Evolutionary conservation across 1,140 invertebrate genomes (phyloP).

Genomic region (Luehdorfia chinensis): DNA sequence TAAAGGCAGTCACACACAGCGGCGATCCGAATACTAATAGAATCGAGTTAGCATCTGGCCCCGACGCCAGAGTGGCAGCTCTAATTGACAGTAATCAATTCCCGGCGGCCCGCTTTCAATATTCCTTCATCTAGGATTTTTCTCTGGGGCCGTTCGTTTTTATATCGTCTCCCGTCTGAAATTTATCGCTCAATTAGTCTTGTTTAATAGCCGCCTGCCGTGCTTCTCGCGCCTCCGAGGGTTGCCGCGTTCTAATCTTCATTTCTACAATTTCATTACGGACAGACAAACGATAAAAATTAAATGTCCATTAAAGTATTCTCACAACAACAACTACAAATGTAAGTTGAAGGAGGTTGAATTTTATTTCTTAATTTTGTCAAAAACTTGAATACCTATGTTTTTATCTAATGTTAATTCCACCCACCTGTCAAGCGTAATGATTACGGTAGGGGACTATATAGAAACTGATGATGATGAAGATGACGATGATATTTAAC

Average conservation of each 20-base stretch:
- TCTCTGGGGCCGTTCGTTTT: conserved; percentile 63
- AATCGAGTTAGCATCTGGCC: conserved; percentile 52
- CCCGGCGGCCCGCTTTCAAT: conserved; percentile 66
- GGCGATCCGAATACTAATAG: conserved; percentile 28
- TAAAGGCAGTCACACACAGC: conserved; percentile 17
- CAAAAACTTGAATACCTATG: too few relatives aligned
- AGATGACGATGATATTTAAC: too few relatives aligned
- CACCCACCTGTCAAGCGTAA: too few relatives aligned
- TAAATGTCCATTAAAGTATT: too few relatives aligned
- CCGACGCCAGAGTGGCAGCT: conserved; percentile 44
- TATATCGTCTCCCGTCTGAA: conserved; percentile 66
- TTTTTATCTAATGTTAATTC: too few relatives aligned
- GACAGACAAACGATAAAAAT: too few relatives aligned
- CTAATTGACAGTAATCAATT: conserved; percentile 76
- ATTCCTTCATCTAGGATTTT: conserved; percentile 77
- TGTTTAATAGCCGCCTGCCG: conserved; percentile 75
- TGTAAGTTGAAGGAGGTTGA: too few relatives aligned
- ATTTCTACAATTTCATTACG: conserved; percentile 16
- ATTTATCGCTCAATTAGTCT: conserved; percentile 78
- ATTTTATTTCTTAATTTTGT: too few relatives aligned
- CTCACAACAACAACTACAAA: too few relatives aligned
- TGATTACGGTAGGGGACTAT: too few relatives aligned
- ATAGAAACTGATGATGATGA: too few relatives aligned
- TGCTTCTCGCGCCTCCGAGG: conserved; percentile 64
- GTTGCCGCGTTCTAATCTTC: conserved; percentile 46